Percentiles rank a stretch among this genome's conserved stretches.
Conservation (phyloP, 2,888 invertebrate genomes). For the Copidosoma aretas region DNA sequence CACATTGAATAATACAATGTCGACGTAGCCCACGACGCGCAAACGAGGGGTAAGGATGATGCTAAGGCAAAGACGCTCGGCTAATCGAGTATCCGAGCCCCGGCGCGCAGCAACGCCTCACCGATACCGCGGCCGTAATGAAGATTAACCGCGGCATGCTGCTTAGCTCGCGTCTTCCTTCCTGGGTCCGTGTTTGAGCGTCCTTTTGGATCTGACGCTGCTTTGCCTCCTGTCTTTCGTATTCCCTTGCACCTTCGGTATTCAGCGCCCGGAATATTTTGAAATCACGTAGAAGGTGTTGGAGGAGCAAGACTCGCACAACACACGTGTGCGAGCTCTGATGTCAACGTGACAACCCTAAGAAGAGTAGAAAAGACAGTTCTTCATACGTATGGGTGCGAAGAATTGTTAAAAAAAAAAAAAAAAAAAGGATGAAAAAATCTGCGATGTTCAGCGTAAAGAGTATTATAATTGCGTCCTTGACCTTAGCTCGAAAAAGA, state of each 20-base stretch:
- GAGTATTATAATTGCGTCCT: too few species aligned
- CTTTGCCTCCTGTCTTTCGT: background rate
- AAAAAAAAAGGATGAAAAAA: too few species aligned
- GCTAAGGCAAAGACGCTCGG: background rate
- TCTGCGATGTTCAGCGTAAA: too few species aligned
- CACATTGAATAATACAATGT: background rate
- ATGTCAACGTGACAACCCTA: too few species aligned
- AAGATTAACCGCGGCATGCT: slow-evolving; percentile 6
- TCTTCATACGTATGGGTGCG: too few species aligned
- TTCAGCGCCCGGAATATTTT: background rate
- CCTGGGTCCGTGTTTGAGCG: background rate
- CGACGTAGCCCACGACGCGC: too few species aligned
- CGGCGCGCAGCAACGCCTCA: background rate
- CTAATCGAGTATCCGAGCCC: slow-evolving; percentile 1
- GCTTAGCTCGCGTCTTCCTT: background rate
- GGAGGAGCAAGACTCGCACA: too few species aligned
- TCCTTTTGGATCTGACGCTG: background rate
- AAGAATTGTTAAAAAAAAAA: too few species aligned
- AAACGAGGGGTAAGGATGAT: background rate
- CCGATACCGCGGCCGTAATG: slow-evolving; percentile 6
- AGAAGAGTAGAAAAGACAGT: too few species aligned
- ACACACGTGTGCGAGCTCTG: too few species aligned
- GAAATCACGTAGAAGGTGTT: background rate
- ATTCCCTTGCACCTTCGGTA: background rate
- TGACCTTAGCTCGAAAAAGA: too few species aligned